Conservation (phyloP, 2,113 vertebrate species). For the Calyptommatus sinebrachiatus region DNA sequence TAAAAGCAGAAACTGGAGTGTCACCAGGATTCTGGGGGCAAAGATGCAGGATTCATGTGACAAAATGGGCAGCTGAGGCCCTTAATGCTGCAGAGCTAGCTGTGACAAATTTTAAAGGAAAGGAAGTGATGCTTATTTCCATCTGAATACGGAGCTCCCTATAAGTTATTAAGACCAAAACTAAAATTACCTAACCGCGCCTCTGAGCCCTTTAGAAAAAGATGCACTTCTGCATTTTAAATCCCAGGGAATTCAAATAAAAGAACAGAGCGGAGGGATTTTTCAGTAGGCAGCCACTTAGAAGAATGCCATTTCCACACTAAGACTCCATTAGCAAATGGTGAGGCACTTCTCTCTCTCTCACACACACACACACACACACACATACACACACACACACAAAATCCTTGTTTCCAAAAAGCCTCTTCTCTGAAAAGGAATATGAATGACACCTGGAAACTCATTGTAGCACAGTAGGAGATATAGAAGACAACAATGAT, state of each 20-base stretch:
- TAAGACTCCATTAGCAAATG: constrained; percentile 18
- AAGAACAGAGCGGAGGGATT: neutral
- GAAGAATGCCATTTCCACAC: neutral
- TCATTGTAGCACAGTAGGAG: constrained; percentile 14
- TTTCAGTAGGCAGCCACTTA: neutral
- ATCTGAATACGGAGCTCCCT: neutral
- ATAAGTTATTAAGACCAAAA: neutral
- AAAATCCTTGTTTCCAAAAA: neutral
- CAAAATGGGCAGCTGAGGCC: neutral
- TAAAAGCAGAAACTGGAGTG: neutral
- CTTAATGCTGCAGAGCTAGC: neutral
- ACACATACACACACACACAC: neutral
- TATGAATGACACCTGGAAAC: constrained; percentile 6
- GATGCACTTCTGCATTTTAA: neutral
- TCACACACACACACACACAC: neutral
- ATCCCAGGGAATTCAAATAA: constrained; percentile 5
- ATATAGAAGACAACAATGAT: neutral
- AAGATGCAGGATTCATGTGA: neutral
- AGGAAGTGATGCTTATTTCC: neutral
- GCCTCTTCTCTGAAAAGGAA: neutral
- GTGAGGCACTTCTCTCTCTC: neutral
- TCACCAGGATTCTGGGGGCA: neutral
- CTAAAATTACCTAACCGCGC: neutral
- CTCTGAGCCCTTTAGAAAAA: constrained; percentile 16
- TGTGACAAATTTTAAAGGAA: neutral